Conservation (phyloP, 2,797 vertebrate species). For the Gallirallus australis region DNA sequence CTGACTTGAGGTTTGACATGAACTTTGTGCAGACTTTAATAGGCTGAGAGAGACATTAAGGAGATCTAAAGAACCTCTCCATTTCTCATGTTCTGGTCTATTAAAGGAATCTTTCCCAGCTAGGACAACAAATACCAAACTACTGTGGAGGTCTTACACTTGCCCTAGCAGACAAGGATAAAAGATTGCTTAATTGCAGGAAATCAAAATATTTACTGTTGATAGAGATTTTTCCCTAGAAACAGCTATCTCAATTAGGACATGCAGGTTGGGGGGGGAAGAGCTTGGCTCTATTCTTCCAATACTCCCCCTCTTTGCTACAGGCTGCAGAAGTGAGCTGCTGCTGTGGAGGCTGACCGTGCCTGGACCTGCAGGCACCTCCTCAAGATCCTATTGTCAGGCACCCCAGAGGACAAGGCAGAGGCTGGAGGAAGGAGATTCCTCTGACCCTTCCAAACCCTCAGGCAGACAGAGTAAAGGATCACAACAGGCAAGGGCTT, state of each 20-base stretch:
- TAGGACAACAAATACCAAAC: neutral
- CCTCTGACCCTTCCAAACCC: neutral
- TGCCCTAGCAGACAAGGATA: neutral
- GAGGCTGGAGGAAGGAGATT: neutral
- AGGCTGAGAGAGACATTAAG: neutral
- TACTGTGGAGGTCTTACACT: neutral
- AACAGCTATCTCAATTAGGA: neutral
- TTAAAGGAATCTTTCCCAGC: neutral
- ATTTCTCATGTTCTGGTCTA: neutral
- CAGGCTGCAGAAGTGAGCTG: neutral
- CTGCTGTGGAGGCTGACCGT: neutral
- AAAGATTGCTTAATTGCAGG: neutral
- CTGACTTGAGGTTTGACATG: neutral
- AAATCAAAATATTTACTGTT: neutral
- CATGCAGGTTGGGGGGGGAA: neutral
- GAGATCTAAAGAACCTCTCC: neutral
- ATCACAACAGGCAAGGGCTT: neutral
- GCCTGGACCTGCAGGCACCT: neutral
- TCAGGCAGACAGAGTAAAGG: neutral
- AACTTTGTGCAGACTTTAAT: neutral
- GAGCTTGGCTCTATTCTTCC: neutral
- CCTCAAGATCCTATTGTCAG: neutral
- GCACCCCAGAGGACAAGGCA: neutral
- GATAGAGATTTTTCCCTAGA: too few relatives aligned
- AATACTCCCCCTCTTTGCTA: neutral